phyloP scores from a whole-genome alignment of 1,140 invertebrate species.

The Diplogasteroides magnus region DNA sequence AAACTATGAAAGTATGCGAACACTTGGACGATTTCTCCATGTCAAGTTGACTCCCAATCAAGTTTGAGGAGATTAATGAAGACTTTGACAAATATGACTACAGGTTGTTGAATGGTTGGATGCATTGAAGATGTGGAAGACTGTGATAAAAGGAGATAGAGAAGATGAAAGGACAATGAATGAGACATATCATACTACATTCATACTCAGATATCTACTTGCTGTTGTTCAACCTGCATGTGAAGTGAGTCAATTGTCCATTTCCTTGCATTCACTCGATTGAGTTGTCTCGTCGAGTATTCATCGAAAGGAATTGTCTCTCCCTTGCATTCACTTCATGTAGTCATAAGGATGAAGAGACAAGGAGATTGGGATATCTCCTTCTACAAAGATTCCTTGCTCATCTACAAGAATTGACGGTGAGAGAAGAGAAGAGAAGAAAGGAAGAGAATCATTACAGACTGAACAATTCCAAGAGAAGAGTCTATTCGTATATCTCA shows the following conservation, averaged over 20 bases:
- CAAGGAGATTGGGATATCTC: not conserved
- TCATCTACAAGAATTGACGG: not conserved
- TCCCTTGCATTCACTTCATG: not conserved
- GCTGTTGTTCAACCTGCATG: not conserved
- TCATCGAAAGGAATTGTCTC: not conserved
- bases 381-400: not conserved
- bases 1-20: not conserved
- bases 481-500: conserved; percentile 31
- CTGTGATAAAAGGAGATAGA: not conserved
- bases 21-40: not conserved
- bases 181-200: not conserved
- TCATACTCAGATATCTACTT: not conserved
- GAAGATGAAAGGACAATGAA: no score
- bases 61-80: no score
- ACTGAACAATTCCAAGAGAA: conserved; percentile 40
- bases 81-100: not conserved
- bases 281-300: not conserved
- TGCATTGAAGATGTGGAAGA: not conserved
- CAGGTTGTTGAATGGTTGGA: not conserved
- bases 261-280: not conserved
- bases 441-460: conserved; percentile 6
- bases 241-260: not conserved
- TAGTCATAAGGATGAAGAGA: not conserved
- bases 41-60: not conserved
- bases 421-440: not conserved